phyloP scores from a whole-genome alignment of 2,113 vertebrate genomes.

The Callipepla californica region DNA sequence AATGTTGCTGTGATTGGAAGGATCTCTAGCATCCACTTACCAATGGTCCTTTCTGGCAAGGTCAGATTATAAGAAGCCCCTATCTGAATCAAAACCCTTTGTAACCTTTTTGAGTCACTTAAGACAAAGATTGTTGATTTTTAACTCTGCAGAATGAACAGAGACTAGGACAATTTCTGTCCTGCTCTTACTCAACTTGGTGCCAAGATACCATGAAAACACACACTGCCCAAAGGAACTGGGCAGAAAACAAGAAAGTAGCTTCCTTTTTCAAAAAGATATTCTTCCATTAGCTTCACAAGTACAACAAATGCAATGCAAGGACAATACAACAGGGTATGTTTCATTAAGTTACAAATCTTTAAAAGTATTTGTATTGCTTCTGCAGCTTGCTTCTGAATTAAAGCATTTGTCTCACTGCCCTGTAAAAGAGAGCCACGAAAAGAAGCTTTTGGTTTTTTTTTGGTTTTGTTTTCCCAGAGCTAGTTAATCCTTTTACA shows the following conservation, averaged over 20 bases:
- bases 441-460: background rate
- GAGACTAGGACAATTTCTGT: background rate
- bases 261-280: background rate
- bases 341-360: background rate
- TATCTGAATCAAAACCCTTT: conserved; percentile 52
- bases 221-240: background rate
- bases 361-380: background rate
- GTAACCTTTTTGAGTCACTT: background rate
- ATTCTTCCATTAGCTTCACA: background rate
- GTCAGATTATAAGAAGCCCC: conserved; percentile 64
- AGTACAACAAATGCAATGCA: background rate
- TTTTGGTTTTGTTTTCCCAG: background rate
- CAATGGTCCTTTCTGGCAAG: conserved; percentile 21
- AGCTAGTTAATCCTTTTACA: background rate
- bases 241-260: background rate
- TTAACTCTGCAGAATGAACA: background rate
- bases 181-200: background rate
- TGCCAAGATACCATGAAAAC: background rate
- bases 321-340: background rate
- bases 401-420: background rate
- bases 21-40: conserved; percentile 69
- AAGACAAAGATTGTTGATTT: background rate
- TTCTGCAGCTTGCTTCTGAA: background rate
- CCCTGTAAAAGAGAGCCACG: background rate
- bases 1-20: conserved; percentile 36